Conservation (phyloP, 30 jellyfish, hydroid and myxozoan genomes). For the Hydractinia echinata region DNA sequence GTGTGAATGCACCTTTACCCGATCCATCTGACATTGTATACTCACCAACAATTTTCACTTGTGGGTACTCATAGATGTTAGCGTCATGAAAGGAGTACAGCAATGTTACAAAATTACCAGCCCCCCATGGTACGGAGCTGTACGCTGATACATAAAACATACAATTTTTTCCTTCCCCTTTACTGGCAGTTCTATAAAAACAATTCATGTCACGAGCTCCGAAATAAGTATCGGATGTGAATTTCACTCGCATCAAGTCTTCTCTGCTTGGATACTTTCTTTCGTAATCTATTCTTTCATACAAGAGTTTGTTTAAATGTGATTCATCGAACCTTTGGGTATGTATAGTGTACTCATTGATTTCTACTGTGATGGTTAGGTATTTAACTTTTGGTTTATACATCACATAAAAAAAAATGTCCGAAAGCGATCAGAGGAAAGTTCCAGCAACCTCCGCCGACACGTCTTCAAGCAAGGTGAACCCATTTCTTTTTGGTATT, state of each 20-base stretch:
- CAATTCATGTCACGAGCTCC: no score
- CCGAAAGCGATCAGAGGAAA: no score
- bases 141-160: conserved; percentile 12
- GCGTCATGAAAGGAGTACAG: neutral
- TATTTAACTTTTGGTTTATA: no score
- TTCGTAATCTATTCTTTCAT: no score
- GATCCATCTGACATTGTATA: neutral
- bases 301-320: no score
- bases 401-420: no score
- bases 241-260: no score
- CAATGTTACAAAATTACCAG: conserved; percentile 25
- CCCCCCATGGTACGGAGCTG: conserved; percentile 20
- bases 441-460: neutral
- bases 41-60: neutral
- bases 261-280: no score
- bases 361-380: no score
- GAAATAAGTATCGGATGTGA: no score
- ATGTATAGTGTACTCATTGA: no score
- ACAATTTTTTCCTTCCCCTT: neutral
- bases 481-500: neutral
- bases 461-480: neutral
- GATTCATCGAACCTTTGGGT: no score
- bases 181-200: neutral
- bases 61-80: neutral
- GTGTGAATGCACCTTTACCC: neutral